Percentiles rank a stretch among this genome's conserved stretches.
Evolutionary conservation across 37 sponge, comb jelly and placozoan genomes (phyloP).

Genomic region (Geodia barretti): DNA sequence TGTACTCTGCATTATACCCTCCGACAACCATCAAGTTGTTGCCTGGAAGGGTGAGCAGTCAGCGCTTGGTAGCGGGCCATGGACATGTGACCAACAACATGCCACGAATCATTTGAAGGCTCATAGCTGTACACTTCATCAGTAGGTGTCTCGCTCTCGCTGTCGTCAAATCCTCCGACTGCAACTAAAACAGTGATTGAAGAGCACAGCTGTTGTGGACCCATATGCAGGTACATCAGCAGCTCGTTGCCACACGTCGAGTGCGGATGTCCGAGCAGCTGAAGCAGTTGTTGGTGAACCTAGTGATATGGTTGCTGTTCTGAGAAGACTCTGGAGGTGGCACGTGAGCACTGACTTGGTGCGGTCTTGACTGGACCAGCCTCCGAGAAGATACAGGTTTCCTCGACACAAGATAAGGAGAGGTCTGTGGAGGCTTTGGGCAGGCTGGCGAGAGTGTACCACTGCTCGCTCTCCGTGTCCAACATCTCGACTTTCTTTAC

Average conservation of each 20-base stretch:
- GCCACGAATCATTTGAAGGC: not conserved
- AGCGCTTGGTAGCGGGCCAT: not conserved
- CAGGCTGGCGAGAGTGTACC: conserved; percentile 1
- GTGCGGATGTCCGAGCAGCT: not conserved
- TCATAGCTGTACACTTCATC: not conserved
- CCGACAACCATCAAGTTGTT: not conserved
- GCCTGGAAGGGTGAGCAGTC: not conserved
- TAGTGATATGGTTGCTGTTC: not conserved
- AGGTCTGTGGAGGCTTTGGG: not conserved
- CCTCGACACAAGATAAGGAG: not conserved
- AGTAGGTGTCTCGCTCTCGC: not conserved
- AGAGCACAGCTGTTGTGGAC: not conserved
- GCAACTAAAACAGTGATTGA: not conserved
- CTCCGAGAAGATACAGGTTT: not conserved
- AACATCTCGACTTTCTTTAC: not conserved
- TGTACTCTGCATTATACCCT: not conserved
- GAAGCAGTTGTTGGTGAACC: too few species aligned
- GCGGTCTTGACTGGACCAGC: not conserved
- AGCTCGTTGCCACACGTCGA: not conserved
- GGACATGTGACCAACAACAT: not conserved
- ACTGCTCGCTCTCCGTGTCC: not conserved
- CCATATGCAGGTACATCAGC: not conserved
- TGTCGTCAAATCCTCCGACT: not conserved
- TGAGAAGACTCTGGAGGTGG: not conserved
- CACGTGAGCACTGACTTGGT: not conserved